phyloP scores from a whole-genome alignment of 2,888 invertebrate species.

The Spilarctia lutea region DNA sequence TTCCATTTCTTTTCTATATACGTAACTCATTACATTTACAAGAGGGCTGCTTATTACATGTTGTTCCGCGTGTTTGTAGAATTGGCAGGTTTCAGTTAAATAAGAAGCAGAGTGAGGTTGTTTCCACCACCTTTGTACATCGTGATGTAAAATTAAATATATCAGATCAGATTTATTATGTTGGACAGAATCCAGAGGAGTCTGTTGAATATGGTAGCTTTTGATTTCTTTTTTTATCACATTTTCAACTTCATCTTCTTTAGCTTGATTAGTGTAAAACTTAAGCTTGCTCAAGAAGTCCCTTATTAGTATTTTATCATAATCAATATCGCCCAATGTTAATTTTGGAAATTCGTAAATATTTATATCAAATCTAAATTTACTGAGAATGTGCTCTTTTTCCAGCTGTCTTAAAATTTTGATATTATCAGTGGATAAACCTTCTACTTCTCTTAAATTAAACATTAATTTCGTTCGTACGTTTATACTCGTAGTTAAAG shows the following conservation, averaged over 20 bases:
- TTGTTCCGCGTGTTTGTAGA: conserved; percentile 28
- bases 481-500: conserved; percentile 14
- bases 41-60: conserved; percentile 31
- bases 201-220: conserved; percentile 12
- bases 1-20: conserved; percentile 22
- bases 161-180: conserved; percentile 41
- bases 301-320: conserved; percentile 27
- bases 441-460: conserved; percentile 24
- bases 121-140: conserved; percentile 50
- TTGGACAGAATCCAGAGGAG: conserved; percentile 10
- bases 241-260: conserved; percentile 44
- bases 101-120: conserved; percentile 24
- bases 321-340: conserved; percentile 21
- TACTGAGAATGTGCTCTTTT: conserved; percentile 14
- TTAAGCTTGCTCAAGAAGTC: conserved; percentile 30
- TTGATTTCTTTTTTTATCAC: conserved; percentile 43
- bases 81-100: conserved; percentile 35
- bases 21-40: conserved; percentile 28
- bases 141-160: conserved; percentile 44
- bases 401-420: conserved; percentile 27
- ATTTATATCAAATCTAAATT: conserved; percentile 39
- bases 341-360: conserved; percentile 33
- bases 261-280: conserved; percentile 50
- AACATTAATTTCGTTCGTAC: conserved; percentile 31
- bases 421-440: conserved; percentile 23